Conservation (phyloP, 1,140 invertebrate genomes). For the Agrilus planipennis region DNA sequence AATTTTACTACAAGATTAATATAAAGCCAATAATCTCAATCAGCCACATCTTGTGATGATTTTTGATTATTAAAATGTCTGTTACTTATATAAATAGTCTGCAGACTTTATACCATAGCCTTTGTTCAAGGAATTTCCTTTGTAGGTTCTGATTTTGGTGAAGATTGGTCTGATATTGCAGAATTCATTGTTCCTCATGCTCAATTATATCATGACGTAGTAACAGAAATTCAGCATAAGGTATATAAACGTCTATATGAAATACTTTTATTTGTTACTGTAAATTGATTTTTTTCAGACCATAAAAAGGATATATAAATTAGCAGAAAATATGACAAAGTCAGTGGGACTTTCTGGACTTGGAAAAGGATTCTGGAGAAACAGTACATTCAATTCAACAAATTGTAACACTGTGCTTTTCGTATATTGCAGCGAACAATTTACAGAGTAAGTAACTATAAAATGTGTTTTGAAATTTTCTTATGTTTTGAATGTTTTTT, state of each 20-base stretch:
- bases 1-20: too few species aligned
- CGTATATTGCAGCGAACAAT: constrained; percentile 11
- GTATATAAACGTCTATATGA: constrained; percentile 27
- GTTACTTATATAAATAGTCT: constrained; percentile 1
- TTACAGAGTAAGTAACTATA: constrained; percentile 16
- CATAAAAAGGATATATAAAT: constrained; percentile 34
- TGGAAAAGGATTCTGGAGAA: constrained; percentile 38
- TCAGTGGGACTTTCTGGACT: constrained; percentile 37
- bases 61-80: constrained; percentile 3
- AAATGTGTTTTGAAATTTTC: background rate
- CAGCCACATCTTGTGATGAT: too few species aligned
- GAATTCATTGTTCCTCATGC: constrained; percentile 41
- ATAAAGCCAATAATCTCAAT: too few species aligned
- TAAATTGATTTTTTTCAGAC: constrained; percentile 11
- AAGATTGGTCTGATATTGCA: constrained; percentile 47
- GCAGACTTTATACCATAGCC: constrained; percentile 3
- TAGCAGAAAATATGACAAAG: constrained; percentile 37
- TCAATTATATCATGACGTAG: constrained; percentile 42
- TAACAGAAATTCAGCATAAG: constrained; percentile 43
- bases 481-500: background rate
- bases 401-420: constrained; percentile 35
- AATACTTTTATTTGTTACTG: background rate
- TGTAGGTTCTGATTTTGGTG: constrained; percentile 42
- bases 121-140: too few species aligned
- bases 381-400: constrained; percentile 40